Evolutionary conservation across 2,797 vertebrate genomes (phyloP).

Genomic region (Momotus momota): DNA sequence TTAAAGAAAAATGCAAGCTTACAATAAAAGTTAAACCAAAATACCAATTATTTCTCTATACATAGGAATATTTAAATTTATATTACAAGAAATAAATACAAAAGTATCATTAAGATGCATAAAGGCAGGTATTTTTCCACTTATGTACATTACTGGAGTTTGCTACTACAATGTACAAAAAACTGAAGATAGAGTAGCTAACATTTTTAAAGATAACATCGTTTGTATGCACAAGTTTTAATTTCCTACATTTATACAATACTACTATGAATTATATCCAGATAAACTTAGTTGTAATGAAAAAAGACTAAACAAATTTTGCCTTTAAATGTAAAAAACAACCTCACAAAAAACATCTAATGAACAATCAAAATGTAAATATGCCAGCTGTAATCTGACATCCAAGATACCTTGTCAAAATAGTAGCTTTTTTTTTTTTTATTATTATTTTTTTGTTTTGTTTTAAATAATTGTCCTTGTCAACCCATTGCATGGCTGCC

Average conservation of each 20-base stretch:
- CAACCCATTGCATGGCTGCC: slow-evolving; percentile 30
- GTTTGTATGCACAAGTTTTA: slow-evolving; percentile 21
- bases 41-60: slow-evolving; percentile 67
- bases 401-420: slow-evolving; percentile 42
- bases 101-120: slow-evolving; percentile 62
- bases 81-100: slow-evolving; percentile 85
- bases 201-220: slow-evolving; percentile 44
- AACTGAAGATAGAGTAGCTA: slow-evolving; percentile 41
- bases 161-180: slow-evolving; percentile 55
- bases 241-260: slow-evolving; percentile 53
- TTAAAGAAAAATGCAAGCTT: slow-evolving; percentile 52
- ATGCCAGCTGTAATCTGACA: slow-evolving; percentile 22
- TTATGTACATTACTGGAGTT: slow-evolving; percentile 74
- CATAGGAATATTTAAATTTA: slow-evolving; percentile 75
- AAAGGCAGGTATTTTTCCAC: slow-evolving; percentile 47
- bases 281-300: slow-evolving; percentile 12
- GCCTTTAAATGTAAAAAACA: slow-evolving; percentile 6
- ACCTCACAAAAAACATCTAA: neutral
- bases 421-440: neutral
- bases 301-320: slow-evolving; percentile 48
- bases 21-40: slow-evolving; percentile 68
- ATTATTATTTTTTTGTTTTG: no score
- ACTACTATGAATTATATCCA: slow-evolving; percentile 17
- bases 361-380: slow-evolving; percentile 34
- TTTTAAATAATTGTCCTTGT: neutral